These are phyloP conservation scores for Coluber constrictor DNA, from an alignment of 2,797 vertebrate genomes.

Conservation along the genomic window DNA sequence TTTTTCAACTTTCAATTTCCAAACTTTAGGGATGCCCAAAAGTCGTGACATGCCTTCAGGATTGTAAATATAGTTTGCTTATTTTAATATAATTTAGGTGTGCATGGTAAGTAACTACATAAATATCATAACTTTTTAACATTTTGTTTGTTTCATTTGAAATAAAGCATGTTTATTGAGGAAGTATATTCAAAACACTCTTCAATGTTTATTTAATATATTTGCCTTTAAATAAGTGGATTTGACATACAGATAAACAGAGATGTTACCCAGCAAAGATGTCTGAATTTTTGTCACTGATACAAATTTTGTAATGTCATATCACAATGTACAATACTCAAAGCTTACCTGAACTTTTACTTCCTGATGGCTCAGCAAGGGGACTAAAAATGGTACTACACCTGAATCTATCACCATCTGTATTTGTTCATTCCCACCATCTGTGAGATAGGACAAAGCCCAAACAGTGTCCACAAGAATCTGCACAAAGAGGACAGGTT, in stretches of 20 bases:
- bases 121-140: not conserved
- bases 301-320: not conserved
- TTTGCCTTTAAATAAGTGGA: not conserved
- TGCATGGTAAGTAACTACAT: not conserved
- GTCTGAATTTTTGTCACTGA: not conserved
- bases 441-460: conserved; percentile 97
- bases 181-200: not conserved
- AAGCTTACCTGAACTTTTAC: conserved; percentile 97
- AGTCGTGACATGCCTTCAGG: not conserved
- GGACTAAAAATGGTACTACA: conserved; percentile 95
- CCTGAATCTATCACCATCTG: conserved; percentile 99
- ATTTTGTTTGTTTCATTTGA: too few species aligned
- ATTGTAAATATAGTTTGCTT: not conserved
- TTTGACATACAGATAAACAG: not conserved
- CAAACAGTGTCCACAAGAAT: conserved; percentile 99
- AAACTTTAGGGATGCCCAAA: too few species aligned
- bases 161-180: not conserved
- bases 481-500: conserved; percentile 65
- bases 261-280: not conserved
- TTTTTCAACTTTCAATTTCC: not conserved
- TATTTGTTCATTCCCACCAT: conserved; percentile 98
- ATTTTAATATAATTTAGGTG: not conserved
- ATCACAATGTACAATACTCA: conserved; percentile 3
- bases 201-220: not conserved
- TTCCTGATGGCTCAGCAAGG: conserved; percentile 97